These are phyloP conservation scores for Acleris cristana DNA, from an alignment of 2,888 invertebrate genomes.

Conservation along the genomic window DNA sequence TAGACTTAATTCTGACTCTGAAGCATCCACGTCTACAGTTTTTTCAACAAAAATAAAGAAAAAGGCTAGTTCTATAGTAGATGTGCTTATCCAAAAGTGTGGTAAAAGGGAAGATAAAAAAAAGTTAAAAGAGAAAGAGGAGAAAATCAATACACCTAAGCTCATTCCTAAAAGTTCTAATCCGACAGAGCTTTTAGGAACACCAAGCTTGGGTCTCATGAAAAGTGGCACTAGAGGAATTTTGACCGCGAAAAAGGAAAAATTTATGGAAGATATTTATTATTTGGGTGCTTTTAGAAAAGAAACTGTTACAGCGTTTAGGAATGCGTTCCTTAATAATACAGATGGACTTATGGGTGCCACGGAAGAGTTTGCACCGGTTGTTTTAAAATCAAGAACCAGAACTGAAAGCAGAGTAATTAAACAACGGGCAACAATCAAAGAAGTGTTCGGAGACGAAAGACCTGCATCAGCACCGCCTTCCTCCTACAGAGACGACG, in stretches of 20 bases:
- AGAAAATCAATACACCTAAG: slow-evolving; percentile 82
- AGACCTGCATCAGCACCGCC: slow-evolving; percentile 93
- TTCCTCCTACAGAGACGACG: slow-evolving; percentile 82
- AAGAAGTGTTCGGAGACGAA: slow-evolving; percentile 92
- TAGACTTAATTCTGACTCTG: slow-evolving; percentile 86
- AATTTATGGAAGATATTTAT: slow-evolving; percentile 83
- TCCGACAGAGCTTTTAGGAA: slow-evolving; percentile 84
- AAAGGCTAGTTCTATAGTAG: slow-evolving; percentile 85
- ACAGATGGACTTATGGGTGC: slow-evolving; percentile 83
- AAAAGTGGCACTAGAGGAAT: slow-evolving; percentile 71
- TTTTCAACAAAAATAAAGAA: slow-evolving; percentile 82
- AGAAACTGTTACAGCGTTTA: slow-evolving; percentile 87
- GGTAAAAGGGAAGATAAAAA: slow-evolving; percentile 83
- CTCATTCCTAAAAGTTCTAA: slow-evolving; percentile 82
- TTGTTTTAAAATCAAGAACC: slow-evolving; percentile 89
- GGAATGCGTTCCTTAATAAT: slow-evolving; percentile 86
- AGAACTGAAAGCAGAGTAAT: slow-evolving; percentile 88
- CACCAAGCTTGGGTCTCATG: slow-evolving; percentile 84
- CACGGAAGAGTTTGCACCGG: slow-evolving; percentile 86
- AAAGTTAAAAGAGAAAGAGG: slow-evolving; percentile 82
- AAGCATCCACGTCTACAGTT: slow-evolving; percentile 87
- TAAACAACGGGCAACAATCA: slow-evolving; percentile 90
- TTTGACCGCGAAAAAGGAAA: slow-evolving; percentile 73
- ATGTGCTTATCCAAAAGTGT: slow-evolving; percentile 87
- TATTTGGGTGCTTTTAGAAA: slow-evolving; percentile 87